A percentile compares a stretch with the other conserved stretches of the same genome.
Evolutionary conservation across 2,888 invertebrate species (phyloP).

Genomic region (Drepanosiphum platanoidis): DNA sequence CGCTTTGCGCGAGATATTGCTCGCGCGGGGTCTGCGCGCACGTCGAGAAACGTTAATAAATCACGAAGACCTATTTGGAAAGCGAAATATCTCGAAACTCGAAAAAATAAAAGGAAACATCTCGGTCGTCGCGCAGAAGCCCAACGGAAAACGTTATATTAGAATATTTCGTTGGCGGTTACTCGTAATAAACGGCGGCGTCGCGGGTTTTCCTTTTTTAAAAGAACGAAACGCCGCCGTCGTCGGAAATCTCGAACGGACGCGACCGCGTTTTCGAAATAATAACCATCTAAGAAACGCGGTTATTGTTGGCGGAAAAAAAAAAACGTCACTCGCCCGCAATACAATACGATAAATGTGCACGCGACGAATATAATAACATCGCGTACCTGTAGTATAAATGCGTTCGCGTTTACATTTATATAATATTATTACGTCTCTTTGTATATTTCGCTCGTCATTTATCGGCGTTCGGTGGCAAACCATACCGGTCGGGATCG

Average conservation of each 20-base stretch:
- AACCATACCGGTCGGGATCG: neutral
- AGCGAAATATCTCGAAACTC: neutral
- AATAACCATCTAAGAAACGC: neutral
- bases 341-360: neutral
- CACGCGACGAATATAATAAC: neutral
- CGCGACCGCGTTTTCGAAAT: neutral
- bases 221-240: neutral
- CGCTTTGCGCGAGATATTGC: neutral
- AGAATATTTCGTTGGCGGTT: neutral
- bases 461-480: neutral
- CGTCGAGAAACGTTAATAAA: neutral
- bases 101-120: neutral
- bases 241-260: neutral
- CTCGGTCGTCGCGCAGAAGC: neutral
- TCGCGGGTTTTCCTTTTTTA: neutral
- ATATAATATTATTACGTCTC: conserved; percentile 12
- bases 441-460: conserved; percentile 17
- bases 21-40: neutral
- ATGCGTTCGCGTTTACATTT: neutral
- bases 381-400: neutral
- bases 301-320: neutral
- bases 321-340: neutral
- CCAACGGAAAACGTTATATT: neutral
- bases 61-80: neutral
- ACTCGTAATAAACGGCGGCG: neutral